These are phyloP conservation scores for Nothocercus julius DNA, from an alignment of 2,113 vertebrate genomes.

Conservation along the genomic window DNA sequence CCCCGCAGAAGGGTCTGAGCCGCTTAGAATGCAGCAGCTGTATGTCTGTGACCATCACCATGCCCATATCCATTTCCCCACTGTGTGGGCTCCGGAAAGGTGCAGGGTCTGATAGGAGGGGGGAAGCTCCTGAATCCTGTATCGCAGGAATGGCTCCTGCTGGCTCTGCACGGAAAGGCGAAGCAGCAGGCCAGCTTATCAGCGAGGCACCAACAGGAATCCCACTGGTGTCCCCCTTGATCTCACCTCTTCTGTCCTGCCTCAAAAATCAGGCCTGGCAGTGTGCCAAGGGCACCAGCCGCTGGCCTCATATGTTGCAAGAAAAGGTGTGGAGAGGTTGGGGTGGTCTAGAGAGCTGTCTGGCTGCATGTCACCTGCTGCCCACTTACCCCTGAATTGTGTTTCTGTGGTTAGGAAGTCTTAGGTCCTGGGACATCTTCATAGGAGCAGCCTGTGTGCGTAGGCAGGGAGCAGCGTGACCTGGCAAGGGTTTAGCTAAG, in stretches of 20 bases:
- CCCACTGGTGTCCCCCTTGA: neutral
- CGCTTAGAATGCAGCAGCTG: neutral
- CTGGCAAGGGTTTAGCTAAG: neutral
- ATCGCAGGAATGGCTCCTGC: neutral
- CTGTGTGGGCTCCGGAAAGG: rapidly evolving
- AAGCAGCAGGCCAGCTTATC: neutral
- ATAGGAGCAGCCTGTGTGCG: no score
- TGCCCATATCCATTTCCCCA: neutral
- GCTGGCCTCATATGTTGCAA: neutral
- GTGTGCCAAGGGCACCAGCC: rapidly evolving
- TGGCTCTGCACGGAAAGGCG: rapidly evolving
- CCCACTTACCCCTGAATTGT: neutral
- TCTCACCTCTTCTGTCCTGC: neutral
- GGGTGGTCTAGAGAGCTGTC: neutral
- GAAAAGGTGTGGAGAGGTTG: neutral
- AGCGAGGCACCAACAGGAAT: rapidly evolving
- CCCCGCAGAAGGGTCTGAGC: neutral
- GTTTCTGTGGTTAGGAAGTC: neutral
- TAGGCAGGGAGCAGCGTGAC: neutral
- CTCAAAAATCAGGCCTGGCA: neutral
- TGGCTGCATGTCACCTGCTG: neutral
- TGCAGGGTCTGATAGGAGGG: neutral
- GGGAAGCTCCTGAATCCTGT: neutral
- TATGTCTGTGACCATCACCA: neutral
- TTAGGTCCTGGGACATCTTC: neutral